Evolutionary conservation across 2,888 invertebrate species (phyloP).

Genomic region (Ashinkailepas kermadecensis): DNA sequence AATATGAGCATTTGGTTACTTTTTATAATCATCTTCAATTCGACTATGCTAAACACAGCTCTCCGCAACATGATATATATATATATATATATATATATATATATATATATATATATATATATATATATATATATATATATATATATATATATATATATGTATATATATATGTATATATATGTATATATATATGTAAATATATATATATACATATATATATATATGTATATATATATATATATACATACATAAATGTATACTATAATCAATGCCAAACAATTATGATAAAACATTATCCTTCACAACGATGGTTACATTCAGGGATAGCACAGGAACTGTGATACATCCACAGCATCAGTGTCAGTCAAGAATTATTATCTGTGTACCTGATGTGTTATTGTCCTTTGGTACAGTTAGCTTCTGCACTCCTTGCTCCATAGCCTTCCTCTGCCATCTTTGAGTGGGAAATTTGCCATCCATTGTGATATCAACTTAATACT

Average conservation of each 20-base stretch:
- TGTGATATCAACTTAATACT: too few relatives aligned
- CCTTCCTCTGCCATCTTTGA: conserved; percentile 32
- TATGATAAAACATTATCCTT: too few relatives aligned
- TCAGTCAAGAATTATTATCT: too few relatives aligned
- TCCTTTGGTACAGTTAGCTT: background rate
- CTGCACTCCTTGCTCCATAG: conserved; percentile 30
- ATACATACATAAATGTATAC: conserved; percentile 5
- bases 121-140: background rate
- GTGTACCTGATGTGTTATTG: background rate
- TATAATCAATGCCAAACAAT: too few relatives aligned
- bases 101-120: conserved; percentile 21
- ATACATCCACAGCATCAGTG: too few relatives aligned
- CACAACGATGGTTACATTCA: too few relatives aligned
- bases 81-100: conserved; percentile 13
- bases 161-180: too few relatives aligned
- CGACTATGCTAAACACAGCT: too few relatives aligned
- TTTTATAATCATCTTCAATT: too few relatives aligned
- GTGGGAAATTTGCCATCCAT: conserved; percentile 17
- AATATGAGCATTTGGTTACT: too few relatives aligned
- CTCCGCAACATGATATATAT: background rate
- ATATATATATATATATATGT: conserved; percentile 11
- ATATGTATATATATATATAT: too few relatives aligned
- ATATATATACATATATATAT: background rate
- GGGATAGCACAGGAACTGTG: too few relatives aligned
- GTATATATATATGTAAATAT: background rate